These are phyloP conservation scores for Battus philenor DNA, from an alignment of 1,140 invertebrate genomes.

Conservation along the genomic window DNA sequence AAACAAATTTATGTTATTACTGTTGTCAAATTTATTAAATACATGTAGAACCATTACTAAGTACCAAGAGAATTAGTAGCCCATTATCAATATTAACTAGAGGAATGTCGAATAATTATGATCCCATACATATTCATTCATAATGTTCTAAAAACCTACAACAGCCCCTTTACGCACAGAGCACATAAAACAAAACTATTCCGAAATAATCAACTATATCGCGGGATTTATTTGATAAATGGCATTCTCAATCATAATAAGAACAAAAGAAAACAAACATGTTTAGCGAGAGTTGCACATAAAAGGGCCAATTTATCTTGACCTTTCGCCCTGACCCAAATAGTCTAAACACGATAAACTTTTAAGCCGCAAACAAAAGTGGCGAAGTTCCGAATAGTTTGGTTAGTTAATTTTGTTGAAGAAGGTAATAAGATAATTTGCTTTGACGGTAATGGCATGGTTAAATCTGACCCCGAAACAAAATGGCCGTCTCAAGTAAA, in stretches of 20 bases:
- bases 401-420: slow-evolving; percentile 35
- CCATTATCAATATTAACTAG: too few species aligned
- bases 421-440: slow-evolving; percentile 49
- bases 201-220: too few species aligned
- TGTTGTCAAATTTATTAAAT: too few species aligned
- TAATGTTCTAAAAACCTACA: too few species aligned
- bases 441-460: slow-evolving; percentile 30
- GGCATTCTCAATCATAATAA: slow-evolving; percentile 7
- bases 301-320: slow-evolving; percentile 17
- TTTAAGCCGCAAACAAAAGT: slow-evolving; percentile 8
- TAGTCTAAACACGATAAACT: slow-evolving; percentile 16
- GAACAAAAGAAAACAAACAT: slow-evolving; percentile 11
- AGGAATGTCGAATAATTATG: too few species aligned
- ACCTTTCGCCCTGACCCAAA: slow-evolving; percentile 24
- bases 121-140: too few species aligned
- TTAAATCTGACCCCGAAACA: slow-evolving; percentile 26
- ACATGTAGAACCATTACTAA: too few species aligned
- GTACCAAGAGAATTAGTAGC: too few species aligned
- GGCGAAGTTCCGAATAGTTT: slow-evolving; percentile 23
- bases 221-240: too few species aligned
- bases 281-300: slow-evolving; percentile 4
- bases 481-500: background rate
- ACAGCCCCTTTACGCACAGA: too few species aligned
- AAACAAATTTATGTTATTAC: too few species aligned
- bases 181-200: too few species aligned